A percentile compares a stretch with the other conserved stretches of the same genome.
These are phyloP conservation scores for Scolanthus callimorphus DNA, from an alignment of 92 coral and sea anemone genomes.

Conservation along the genomic window DNA sequence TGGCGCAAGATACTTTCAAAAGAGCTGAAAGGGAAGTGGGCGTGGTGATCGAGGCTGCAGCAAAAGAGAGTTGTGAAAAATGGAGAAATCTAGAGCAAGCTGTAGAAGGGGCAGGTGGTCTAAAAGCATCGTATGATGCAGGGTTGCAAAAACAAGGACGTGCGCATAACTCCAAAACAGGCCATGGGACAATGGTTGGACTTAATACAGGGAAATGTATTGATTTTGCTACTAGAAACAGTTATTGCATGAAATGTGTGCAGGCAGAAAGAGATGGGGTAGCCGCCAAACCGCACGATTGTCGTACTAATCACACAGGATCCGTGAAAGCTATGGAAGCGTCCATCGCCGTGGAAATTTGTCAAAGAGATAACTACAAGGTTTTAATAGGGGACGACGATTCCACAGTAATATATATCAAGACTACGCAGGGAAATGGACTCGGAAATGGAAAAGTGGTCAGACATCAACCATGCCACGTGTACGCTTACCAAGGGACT, in stretches of 20 bases:
- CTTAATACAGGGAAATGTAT: constrained; percentile 14
- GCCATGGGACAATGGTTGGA: constrained; percentile 27
- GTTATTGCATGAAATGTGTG: constrained; percentile 13
- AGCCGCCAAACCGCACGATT: background rate
- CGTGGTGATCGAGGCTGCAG: background rate
- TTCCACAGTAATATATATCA: background rate
- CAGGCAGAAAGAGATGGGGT: constrained; percentile 1
- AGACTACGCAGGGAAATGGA: background rate
- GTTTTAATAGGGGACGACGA: constrained; percentile 21
- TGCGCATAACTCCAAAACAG: constrained; percentile 17
- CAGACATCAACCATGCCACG: background rate
- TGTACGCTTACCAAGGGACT: background rate
- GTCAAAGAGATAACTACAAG: background rate
- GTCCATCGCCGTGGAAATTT: constrained; percentile 6
- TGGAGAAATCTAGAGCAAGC: background rate
- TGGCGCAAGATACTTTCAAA: background rate
- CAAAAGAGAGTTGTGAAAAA: constrained; percentile 5
- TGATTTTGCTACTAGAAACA: constrained; percentile 2
- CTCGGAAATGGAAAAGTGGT: constrained; percentile 11
- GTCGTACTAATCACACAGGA: background rate
- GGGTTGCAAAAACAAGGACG: constrained; percentile 17
- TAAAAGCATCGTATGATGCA: constrained; percentile 14
- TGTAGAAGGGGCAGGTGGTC: background rate
- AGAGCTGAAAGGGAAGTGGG: constrained; percentile 11
- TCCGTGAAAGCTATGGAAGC: constrained; percentile 12